These are phyloP conservation scores for Drosophila sp. DNA, from an alignment of 1,140 invertebrate genomes.

Conservation along the genomic window DNA sequence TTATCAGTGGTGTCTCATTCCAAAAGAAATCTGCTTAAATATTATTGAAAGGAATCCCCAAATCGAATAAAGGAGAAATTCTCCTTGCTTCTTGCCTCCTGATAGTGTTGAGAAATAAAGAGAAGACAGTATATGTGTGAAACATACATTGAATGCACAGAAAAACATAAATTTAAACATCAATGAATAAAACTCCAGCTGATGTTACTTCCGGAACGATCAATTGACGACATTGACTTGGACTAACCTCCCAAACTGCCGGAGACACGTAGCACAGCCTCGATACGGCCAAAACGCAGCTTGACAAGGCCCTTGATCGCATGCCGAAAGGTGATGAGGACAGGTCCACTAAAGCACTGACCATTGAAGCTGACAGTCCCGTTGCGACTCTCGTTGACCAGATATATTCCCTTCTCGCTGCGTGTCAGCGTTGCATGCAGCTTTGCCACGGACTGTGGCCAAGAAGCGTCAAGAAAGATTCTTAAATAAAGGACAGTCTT, in stretches of 20 bases:
- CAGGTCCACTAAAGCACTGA: conserved; percentile 26
- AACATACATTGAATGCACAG: neutral
- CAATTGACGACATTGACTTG: neutral
- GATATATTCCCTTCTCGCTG: conserved; percentile 33
- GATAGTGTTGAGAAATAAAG: too few relatives aligned
- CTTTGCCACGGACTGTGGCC: conserved; percentile 30
- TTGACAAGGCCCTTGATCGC: conserved; percentile 36
- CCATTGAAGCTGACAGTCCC: conserved; percentile 43
- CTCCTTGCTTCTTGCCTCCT: too few relatives aligned
- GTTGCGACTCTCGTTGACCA: conserved; percentile 49
- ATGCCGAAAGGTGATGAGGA: conserved; percentile 38
- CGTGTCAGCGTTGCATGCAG: conserved; percentile 47
- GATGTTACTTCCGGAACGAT: neutral
- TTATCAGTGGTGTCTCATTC: too few relatives aligned
- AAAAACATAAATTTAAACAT: neutral
- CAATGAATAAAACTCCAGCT: neutral
- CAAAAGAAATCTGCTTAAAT: too few relatives aligned
- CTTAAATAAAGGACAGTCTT: neutral
- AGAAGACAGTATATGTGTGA: too few relatives aligned
- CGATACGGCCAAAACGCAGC: conserved; percentile 32
- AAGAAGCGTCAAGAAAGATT: neutral
- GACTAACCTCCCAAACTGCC: neutral
- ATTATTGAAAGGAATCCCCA: too few relatives aligned
- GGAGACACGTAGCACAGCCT: conserved; percentile 42
- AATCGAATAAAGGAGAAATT: too few relatives aligned